phyloP scores from a whole-genome alignment of 2,113 vertebrate species.

The Thymallus thymallus region DNA sequence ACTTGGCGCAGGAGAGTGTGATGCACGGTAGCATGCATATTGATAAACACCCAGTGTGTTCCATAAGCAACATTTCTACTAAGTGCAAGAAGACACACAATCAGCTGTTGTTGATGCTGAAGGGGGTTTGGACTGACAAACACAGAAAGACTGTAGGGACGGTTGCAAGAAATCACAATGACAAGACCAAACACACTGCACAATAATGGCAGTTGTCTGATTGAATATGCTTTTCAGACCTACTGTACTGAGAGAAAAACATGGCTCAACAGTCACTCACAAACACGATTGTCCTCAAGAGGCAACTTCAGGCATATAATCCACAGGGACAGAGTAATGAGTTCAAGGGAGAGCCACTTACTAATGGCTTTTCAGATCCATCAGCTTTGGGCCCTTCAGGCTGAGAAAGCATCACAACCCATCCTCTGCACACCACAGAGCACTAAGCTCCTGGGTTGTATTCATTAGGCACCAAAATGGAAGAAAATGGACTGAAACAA shows the following conservation, averaged over 20 bases:
- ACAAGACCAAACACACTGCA: conserved; percentile 22
- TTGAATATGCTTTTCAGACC: conserved; percentile 21
- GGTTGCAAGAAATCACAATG: no score
- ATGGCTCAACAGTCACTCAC: conserved; percentile 4
- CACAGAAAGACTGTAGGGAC: no score
- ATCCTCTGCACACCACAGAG: conserved; percentile 25
- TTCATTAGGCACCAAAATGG: no score
- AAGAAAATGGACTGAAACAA: no score
- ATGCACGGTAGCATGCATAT: no score
- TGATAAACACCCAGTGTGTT: not conserved
- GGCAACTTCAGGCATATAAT: conserved; percentile 51
- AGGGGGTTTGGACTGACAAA: conserved; percentile 43
- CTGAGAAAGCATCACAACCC: conserved; percentile 28
- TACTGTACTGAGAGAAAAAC: conserved; percentile 5
- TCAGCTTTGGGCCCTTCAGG: conserved; percentile 28
- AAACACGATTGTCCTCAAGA: conserved; percentile 15
- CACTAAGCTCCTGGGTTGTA: not conserved
- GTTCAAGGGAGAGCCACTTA: conserved; percentile 32
- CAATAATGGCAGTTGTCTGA: conserved; percentile 27
- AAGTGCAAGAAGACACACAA: conserved; percentile 38
- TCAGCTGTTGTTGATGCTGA: conserved; percentile 47
- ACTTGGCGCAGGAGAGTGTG: no score
- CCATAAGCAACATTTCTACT: conserved; percentile 37
- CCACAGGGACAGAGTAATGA: conserved; percentile 47
- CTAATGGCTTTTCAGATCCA: conserved; percentile 56